A percentile compares a stretch with the other conserved stretches of the same genome.
Conservation (phyloP, 2,888 invertebrate genomes). For the Adelphocoris suturalis region DNA sequence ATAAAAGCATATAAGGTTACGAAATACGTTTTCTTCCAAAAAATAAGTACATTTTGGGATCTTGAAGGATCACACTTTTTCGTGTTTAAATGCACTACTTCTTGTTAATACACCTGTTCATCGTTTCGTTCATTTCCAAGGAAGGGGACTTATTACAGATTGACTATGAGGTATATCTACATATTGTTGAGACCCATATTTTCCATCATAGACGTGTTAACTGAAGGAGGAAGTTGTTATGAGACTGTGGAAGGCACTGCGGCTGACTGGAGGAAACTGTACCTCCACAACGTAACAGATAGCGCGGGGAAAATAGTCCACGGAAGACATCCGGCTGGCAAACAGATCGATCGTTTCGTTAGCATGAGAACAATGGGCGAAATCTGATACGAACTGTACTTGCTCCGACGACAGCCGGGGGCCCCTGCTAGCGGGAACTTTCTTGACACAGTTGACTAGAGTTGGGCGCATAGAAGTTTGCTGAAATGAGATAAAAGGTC, state of each 20-base stretch:
- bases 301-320: conserved; percentile 27
- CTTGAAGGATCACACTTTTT: no score
- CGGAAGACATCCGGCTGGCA: conserved; percentile 18
- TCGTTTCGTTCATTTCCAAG: no score
- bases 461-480: background rate
- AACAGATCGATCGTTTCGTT: conserved; percentile 43
- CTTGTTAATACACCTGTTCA: no score
- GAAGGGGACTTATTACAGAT: no score
- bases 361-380: conserved; percentile 49
- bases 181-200: no score
- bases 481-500: background rate
- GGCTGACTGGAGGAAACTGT: background rate
- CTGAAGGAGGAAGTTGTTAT: conserved; percentile 2
- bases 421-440: background rate
- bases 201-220: background rate
- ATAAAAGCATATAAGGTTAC: no score
- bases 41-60: no score
- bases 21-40: no score
- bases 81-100: no score
- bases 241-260: background rate
- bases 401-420: background rate
- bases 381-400: conserved; percentile 44
- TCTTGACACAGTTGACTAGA: conserved; percentile 26
- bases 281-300: background rate
- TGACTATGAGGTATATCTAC: no score